phyloP scores from a whole-genome alignment of 1,140 invertebrate species.

The Nylanderia fulva region DNA sequence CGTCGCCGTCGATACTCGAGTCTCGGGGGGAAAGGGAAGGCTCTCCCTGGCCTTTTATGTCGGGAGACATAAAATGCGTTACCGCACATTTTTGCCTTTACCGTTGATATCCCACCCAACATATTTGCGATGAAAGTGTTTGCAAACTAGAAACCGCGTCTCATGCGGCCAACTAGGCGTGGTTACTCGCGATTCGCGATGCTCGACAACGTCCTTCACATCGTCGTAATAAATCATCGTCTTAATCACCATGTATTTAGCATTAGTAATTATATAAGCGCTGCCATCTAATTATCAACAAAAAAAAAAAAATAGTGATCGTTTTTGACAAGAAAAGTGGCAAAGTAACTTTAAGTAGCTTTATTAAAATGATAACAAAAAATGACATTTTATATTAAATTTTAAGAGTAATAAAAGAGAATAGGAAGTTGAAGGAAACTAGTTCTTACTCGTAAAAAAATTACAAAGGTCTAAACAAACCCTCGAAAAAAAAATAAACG shows the following conservation, averaged over 20 bases:
- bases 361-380: no score
- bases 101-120: conserved; percentile 11
- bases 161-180: conserved; percentile 30
- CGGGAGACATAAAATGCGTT: conserved; percentile 54
- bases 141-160: conserved; percentile 45
- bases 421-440: no score
- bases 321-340: no score
- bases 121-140: conserved; percentile 61
- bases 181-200: conserved; percentile 43
- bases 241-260: conserved; percentile 44
- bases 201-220: conserved; percentile 32
- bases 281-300: no score
- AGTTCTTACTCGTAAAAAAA: no score
- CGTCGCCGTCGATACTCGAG: conserved; percentile 25
- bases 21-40: neutral
- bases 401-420: no score
- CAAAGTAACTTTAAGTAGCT: no score
- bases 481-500: no score
- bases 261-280: no score
- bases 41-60: conserved; percentile 46
- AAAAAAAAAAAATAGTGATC: no score
- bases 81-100: conserved; percentile 21
- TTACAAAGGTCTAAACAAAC: no score
- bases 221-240: conserved; percentile 39
- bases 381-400: no score